Conservation (phyloP, 2,888 invertebrate genomes). For the Therioaphis trifolii region DNA sequence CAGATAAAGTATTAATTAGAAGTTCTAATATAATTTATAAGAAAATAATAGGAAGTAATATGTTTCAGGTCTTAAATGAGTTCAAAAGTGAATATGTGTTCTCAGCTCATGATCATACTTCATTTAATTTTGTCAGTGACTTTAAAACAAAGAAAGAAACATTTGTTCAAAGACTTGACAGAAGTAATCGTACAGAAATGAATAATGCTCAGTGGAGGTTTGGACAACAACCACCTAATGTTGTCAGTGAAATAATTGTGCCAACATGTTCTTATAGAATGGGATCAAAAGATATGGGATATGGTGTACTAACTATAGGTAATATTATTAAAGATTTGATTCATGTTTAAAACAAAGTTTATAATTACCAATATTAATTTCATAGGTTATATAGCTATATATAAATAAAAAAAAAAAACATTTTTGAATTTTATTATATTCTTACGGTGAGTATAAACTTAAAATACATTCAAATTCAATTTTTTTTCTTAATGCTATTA, state of each 20-base stretch:
- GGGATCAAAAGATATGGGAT: conserved; percentile 89
- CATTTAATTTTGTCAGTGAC: conserved; percentile 71
- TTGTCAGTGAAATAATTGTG: conserved; percentile 82
- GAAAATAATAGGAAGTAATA: background rate
- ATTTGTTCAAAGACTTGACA: conserved; percentile 64
- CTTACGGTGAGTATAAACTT: too few species aligned
- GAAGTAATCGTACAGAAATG: conserved; percentile 45
- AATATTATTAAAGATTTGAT: conserved; percentile 63
- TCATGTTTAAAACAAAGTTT: background rate
- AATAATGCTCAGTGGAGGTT: conserved; percentile 65
- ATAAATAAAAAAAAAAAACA: too few species aligned
- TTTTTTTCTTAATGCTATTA: too few species aligned
- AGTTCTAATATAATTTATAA: background rate
- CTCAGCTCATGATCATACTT: conserved; percentile 78
- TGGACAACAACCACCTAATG: conserved; percentile 68
- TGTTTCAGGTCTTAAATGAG: conserved; percentile 73
- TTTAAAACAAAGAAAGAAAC: conserved; percentile 66
- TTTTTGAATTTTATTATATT: too few species aligned
- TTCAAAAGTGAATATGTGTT: conserved; percentile 78
- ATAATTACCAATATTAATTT: background rate
- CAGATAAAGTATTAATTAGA: conserved; percentile 68
- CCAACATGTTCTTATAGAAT: conserved; percentile 97
- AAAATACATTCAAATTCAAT: too few species aligned
- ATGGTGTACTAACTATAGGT: conserved; percentile 85
- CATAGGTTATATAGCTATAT: too few species aligned